These are phyloP conservation scores for Bombycilla garrulus DNA, from an alignment of 2,113 vertebrate species.

Conservation along the genomic window DNA sequence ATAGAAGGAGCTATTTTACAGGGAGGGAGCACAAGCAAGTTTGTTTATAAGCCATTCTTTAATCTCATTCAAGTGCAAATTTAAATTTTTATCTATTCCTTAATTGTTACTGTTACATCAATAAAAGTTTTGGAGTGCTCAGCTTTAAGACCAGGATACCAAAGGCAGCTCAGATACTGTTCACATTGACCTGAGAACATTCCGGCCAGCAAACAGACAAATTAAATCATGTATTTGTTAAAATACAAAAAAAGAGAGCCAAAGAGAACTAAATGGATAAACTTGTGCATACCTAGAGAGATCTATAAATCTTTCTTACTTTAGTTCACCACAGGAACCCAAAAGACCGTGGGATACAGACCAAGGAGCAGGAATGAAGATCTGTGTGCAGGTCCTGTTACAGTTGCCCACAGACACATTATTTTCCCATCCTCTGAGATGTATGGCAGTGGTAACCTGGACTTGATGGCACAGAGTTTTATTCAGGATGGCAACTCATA, in stretches of 20 bases:
- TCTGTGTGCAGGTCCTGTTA: background rate
- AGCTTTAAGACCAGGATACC: background rate
- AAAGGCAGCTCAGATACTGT: background rate
- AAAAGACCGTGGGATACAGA: background rate
- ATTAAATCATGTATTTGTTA: background rate
- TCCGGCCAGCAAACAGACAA: background rate
- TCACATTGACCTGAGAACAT: background rate
- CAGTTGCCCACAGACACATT: background rate
- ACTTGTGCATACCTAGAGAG: background rate
- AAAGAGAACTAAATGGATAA: background rate
- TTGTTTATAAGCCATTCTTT: background rate
- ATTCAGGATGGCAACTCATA: background rate
- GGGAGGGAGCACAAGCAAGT: accelerated
- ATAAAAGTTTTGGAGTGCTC: background rate
- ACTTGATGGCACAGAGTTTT: background rate
- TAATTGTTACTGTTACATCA: background rate
- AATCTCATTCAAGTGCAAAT: background rate
- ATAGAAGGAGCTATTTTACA: background rate
- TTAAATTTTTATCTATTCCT: background rate
- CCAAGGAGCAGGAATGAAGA: background rate
- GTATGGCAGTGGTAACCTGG: background rate
- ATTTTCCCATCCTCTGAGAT: background rate
- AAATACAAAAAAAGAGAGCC: background rate
- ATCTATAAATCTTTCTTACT: background rate
- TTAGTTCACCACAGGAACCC: background rate